These are phyloP conservation scores for Ambastaia sidthimunki DNA, from an alignment of 2,797 vertebrate genomes.

Conservation along the genomic window DNA sequence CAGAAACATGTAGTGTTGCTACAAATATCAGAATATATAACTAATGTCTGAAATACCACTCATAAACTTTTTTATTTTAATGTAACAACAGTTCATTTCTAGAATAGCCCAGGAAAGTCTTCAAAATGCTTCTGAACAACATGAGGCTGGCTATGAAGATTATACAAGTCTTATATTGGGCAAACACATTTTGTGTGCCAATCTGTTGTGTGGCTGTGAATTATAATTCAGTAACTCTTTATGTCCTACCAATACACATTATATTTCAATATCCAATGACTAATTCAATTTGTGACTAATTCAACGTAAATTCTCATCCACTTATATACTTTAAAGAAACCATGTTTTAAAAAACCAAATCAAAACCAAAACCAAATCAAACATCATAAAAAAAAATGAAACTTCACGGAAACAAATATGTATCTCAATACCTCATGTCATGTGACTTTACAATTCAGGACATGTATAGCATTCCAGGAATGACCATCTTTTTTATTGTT, in stretches of 20 bases:
- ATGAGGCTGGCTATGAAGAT: no score
- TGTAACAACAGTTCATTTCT: neutral
- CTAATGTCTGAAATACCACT: neutral
- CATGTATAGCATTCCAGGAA: conserved; percentile 12
- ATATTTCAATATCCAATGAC: neutral
- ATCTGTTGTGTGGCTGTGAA: neutral
- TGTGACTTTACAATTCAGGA: neutral
- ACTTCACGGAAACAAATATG: neutral
- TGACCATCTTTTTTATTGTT: neutral
- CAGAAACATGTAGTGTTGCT: no score
- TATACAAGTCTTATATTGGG: no score
- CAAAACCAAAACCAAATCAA: neutral
- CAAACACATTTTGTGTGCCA: neutral
- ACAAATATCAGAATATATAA: neutral
- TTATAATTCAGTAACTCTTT: neutral
- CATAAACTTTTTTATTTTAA: neutral
- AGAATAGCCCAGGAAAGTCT: no score
- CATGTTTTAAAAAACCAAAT: neutral
- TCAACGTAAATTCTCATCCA: neutral
- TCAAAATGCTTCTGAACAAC: no score
- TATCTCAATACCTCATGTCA: neutral
- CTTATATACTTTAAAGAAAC: neutral
- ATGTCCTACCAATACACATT: neutral
- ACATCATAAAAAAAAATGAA: neutral
- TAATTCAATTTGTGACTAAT: neutral